Evolutionary conservation across 2,888 invertebrate species (phyloP).

Genomic region (Bellardia bayeri): DNA sequence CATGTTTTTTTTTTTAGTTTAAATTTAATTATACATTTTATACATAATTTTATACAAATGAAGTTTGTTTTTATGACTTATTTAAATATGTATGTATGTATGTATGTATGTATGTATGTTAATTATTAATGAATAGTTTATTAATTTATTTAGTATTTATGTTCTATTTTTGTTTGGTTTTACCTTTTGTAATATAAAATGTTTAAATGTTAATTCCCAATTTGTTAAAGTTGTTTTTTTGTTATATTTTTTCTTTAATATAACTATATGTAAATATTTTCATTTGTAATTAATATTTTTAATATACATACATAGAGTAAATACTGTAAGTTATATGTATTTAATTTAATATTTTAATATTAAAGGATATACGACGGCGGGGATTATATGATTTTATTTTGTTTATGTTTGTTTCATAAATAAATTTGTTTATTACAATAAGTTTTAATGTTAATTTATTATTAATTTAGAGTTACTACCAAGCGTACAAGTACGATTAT

Average conservation of each 20-base stretch:
- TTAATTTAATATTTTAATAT: conserved; percentile 48
- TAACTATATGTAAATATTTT: not conserved
- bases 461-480: conserved; percentile 10
- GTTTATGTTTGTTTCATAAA: conserved; percentile 50
- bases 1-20: not conserved
- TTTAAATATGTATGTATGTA: conserved; percentile 5
- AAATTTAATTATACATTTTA: conserved; percentile 26
- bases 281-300: conserved; percentile 50
- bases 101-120: conserved; percentile 20
- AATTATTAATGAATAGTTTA: not conserved
- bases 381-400: conserved; percentile 79
- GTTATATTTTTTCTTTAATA: conserved; percentile 21
- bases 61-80: conserved; percentile 24
- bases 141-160: conserved; percentile 26
- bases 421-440: conserved; percentile 33
- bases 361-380: conserved; percentile 82
- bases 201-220: conserved; percentile 64
- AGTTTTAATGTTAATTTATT: conserved; percentile 18
- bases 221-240: conserved; percentile 37
- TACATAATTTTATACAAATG: conserved; percentile 51
- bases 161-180: conserved; percentile 25
- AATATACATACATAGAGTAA: conserved; percentile 51
- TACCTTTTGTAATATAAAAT: conserved; percentile 59
- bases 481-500: not conserved
- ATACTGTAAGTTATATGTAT: conserved; percentile 64